Conservation (phyloP, 1,140 invertebrate genomes). For the Bombus consobrinus region DNA sequence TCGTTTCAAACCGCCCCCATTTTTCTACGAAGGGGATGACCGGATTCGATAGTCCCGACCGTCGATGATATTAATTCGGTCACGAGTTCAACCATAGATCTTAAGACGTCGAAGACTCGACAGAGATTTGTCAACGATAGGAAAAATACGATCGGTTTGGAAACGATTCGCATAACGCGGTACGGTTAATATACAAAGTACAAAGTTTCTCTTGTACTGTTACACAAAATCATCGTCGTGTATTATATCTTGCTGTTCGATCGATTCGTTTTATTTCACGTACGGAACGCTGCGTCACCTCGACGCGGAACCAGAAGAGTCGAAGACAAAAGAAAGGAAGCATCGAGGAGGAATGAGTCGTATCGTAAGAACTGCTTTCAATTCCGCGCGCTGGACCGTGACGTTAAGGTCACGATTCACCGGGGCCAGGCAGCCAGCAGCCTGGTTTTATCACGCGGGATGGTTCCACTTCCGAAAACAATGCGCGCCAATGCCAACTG, state of each 20-base stretch:
- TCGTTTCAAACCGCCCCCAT: too few species aligned
- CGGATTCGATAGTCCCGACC: too few species aligned
- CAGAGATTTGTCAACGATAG: accelerated
- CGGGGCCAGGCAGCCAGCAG: too few species aligned
- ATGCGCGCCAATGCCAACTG: background rate
- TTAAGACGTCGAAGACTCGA: too few species aligned
- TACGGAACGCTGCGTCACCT: background rate
- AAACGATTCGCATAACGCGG: too few species aligned
- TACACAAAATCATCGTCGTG: background rate
- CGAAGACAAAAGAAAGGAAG: background rate
- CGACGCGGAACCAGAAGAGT: background rate
- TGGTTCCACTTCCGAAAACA: background rate
- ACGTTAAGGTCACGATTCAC: background rate
- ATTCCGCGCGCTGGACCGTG: background rate
- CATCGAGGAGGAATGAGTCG: background rate
- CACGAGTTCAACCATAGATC: too few species aligned
- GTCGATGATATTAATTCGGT: too few species aligned
- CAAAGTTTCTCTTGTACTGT: background rate
- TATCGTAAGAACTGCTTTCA: background rate
- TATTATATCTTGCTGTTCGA: background rate
- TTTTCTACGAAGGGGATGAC: too few species aligned
- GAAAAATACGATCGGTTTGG: too few species aligned
- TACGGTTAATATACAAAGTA: too few species aligned
- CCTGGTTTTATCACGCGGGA: background rate
- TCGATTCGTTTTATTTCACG: background rate